These are phyloP conservation scores for Leptogaster cylindrica DNA, from an alignment of 2,888 invertebrate species.

Conservation along the genomic window DNA sequence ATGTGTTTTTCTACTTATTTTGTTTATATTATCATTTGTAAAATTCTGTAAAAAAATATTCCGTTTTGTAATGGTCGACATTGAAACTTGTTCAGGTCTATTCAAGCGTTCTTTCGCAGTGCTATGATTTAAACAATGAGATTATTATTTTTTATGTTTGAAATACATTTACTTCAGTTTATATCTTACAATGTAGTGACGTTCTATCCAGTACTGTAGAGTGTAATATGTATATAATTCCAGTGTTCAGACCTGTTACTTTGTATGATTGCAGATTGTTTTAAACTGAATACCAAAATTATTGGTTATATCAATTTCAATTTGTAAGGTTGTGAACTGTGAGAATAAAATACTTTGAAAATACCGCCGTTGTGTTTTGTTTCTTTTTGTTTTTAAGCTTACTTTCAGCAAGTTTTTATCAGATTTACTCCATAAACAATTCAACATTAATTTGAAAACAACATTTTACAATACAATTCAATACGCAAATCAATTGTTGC, in stretches of 20 bases:
- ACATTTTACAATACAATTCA: too few relatives aligned
- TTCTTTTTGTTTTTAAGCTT: too few relatives aligned
- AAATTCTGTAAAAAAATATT: not conserved
- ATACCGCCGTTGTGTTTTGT: too few relatives aligned
- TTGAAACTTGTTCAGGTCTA: too few relatives aligned
- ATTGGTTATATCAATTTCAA: slow-evolving; percentile 57
- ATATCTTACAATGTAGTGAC: slow-evolving; percentile 23
- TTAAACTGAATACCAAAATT: slow-evolving; percentile 46
- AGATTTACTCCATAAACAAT: too few relatives aligned
- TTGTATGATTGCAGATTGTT: slow-evolving; percentile 41
- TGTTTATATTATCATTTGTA: slow-evolving; percentile 1
- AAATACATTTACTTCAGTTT: slow-evolving; percentile 14
- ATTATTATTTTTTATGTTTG: slow-evolving; percentile 8
- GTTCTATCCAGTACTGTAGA: slow-evolving; percentile 19
- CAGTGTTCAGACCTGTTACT: slow-evolving; percentile 39
- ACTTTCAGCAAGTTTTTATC: too few relatives aligned
- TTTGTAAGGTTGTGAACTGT: slow-evolving; percentile 63
- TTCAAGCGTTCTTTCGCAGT: too few relatives aligned
- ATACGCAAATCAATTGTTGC: too few relatives aligned
- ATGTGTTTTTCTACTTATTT: not conserved
- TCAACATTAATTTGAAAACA: too few relatives aligned
- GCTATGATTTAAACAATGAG: slow-evolving; percentile 12
- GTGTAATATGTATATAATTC: slow-evolving; percentile 35
- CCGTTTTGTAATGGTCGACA: not conserved
- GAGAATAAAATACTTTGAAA: slow-evolving; percentile 55